Percentiles rank a stretch among this genome's conserved stretches.
phyloP scores from a whole-genome alignment of 2,888 invertebrate species.

The Rhamphomyia laevipes region DNA sequence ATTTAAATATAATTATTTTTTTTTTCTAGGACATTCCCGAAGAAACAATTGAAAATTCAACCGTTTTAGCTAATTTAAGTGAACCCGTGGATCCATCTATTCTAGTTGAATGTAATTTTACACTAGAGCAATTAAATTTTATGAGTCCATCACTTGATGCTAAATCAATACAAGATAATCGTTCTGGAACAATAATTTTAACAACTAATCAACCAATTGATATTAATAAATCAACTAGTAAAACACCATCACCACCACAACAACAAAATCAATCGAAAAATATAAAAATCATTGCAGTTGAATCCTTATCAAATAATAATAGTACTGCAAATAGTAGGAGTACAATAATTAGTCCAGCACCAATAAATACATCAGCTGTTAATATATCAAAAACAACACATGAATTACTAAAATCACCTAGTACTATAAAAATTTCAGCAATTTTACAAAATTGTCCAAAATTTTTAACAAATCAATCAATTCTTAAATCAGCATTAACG shows the following conservation, averaged over 20 bases:
- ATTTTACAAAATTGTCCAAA: not conserved
- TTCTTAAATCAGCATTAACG: not conserved
- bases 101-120: constrained; percentile 5
- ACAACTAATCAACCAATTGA: not conserved
- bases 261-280: not conserved
- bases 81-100: constrained; percentile 2
- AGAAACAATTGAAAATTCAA: constrained; percentile 7
- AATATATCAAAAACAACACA: too few relatives aligned
- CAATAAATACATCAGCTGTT: too few relatives aligned
- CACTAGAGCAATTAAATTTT: constrained; percentile 6
- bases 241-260: not conserved
- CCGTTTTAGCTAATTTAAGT: constrained; percentile 9
- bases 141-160: constrained; percentile 3
- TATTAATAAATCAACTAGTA: not conserved
- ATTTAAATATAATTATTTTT: too few relatives aligned
- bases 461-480: not conserved
- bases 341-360: too few relatives aligned
- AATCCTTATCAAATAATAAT: not conserved
- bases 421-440: not conserved
- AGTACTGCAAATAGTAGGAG: too few relatives aligned
- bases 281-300: not conserved
- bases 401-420: not conserved
- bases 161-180: not conserved
- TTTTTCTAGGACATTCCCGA: constrained; percentile 3
- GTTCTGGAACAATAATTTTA: not conserved